Conservation (phyloP, 2,113 vertebrate genomes). For the Patagioenas fasciata region DNA sequence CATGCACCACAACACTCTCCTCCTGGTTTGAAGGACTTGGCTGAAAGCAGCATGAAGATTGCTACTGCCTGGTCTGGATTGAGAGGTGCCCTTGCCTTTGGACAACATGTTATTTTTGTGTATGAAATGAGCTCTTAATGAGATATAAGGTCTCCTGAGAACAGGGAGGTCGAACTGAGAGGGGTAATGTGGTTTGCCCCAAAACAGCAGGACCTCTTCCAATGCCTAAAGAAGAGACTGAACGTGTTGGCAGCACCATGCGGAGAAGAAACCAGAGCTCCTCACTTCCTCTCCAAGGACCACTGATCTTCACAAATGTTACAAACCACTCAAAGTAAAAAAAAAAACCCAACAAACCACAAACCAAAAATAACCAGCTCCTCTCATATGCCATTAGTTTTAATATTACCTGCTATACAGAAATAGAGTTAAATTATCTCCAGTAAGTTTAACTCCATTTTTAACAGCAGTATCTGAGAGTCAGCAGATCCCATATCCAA, state of each 20-base stretch:
- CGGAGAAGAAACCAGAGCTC: background rate
- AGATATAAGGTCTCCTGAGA: background rate
- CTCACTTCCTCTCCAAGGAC: background rate
- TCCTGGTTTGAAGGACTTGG: background rate
- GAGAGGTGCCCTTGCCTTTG: background rate
- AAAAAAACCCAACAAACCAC: background rate
- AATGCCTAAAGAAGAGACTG: background rate
- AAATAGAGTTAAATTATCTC: slow-evolving; percentile 15
- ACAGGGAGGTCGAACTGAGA: background rate
- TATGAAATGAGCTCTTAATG: background rate
- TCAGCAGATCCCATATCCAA: background rate
- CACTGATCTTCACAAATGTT: background rate
- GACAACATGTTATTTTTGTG: background rate
- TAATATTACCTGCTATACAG: background rate
- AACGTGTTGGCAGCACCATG: background rate
- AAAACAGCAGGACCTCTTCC: background rate
- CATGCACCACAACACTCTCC: background rate
- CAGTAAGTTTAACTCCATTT: slow-evolving; percentile 22
- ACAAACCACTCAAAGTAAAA: background rate
- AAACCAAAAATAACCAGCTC: background rate
- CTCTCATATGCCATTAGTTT: background rate
- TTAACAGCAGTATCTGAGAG: background rate
- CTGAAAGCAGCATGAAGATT: background rate
- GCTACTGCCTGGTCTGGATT: background rate
- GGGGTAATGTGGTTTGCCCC: background rate